Conservation (phyloP, 1,140 invertebrate species). For the Psilanteris sp. region DNA sequence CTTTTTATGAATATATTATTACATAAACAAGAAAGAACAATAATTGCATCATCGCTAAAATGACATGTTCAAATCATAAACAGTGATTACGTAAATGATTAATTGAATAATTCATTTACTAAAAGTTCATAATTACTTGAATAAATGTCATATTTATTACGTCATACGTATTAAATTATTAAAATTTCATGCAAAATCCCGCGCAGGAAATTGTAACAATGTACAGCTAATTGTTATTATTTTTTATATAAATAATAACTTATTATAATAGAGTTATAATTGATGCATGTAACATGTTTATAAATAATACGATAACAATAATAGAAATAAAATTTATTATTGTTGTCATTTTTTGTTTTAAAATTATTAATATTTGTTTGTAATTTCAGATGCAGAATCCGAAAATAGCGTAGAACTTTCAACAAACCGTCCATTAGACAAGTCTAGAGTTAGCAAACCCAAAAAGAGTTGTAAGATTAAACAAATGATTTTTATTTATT, state of each 20-base stretch:
- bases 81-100: constrained; percentile 23
- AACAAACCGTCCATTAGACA: constrained; percentile 77
- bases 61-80: constrained; percentile 30
- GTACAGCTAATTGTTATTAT: constrained; percentile 10
- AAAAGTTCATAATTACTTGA: constrained; percentile 43
- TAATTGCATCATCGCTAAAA: constrained; percentile 31
- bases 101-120: constrained; percentile 49
- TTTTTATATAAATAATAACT: too few species aligned
- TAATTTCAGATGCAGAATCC: constrained; percentile 75
- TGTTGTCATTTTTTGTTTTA: too few species aligned
- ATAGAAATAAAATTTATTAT: too few species aligned
- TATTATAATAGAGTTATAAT: too few species aligned
- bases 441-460: constrained; percentile 70
- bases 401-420: constrained; percentile 75
- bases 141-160: constrained; percentile 31
- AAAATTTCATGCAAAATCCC: constrained; percentile 30
- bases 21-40: constrained; percentile 14
- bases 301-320: too few species aligned
- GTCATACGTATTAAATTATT: constrained; percentile 22
- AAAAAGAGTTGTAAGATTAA: constrained; percentile 74
- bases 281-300: too few species aligned
- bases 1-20: constrained; percentile 6
- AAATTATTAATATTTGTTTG: constrained; percentile 37
- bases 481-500: constrained; percentile 10
- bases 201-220: constrained; percentile 36